Percentiles rank a stretch among this genome's conserved stretches.
These are phyloP conservation scores for Drosophila melanogaster DNA, from an alignment of 1,140 invertebrate genomes.

Conservation along the genomic window DNA sequence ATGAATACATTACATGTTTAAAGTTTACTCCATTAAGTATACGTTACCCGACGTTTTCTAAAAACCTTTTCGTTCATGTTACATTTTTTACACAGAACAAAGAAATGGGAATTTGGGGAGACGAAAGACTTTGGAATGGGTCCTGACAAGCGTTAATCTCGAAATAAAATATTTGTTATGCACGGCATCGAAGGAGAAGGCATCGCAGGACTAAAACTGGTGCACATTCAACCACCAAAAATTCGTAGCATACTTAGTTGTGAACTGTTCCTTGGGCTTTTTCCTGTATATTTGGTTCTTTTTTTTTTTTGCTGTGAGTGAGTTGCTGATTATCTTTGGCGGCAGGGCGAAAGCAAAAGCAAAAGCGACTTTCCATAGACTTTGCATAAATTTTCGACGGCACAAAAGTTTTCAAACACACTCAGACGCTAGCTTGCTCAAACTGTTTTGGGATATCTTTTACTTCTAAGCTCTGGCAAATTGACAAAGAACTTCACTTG, in stretches of 20 bases:
- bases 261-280: slow-evolving; percentile 19
- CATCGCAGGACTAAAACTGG: slow-evolving; percentile 22
- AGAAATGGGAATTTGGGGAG: slow-evolving; percentile 2
- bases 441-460: slow-evolving; percentile 64
- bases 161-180: slow-evolving; percentile 79
- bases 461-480: slow-evolving; percentile 79
- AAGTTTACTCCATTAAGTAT: not conserved
- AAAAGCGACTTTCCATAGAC: slow-evolving; percentile 72
- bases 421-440: slow-evolving; percentile 13
- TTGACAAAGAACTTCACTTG: slow-evolving; percentile 75
- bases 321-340: slow-evolving; percentile 74
- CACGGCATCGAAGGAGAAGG: slow-evolving; percentile 20
- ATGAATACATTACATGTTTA: not conserved
- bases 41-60: not conserved
- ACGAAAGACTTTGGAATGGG: slow-evolving; percentile 22
- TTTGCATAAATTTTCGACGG: slow-evolving; percentile 73
- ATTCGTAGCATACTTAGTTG: slow-evolving; percentile 64
- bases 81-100: slow-evolving; percentile 53
- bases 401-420: slow-evolving; percentile 29
- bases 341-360: slow-evolving; percentile 38
- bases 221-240: slow-evolving; percentile 66
- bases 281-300: slow-evolving; percentile 3
- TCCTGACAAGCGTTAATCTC: slow-evolving; percentile 77
- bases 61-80: slow-evolving; percentile 31
- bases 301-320: slow-evolving; percentile 5